These are phyloP conservation scores for Phragmatobia fuliginosa DNA, from an alignment of 2,888 invertebrate genomes.

Conservation along the genomic window DNA sequence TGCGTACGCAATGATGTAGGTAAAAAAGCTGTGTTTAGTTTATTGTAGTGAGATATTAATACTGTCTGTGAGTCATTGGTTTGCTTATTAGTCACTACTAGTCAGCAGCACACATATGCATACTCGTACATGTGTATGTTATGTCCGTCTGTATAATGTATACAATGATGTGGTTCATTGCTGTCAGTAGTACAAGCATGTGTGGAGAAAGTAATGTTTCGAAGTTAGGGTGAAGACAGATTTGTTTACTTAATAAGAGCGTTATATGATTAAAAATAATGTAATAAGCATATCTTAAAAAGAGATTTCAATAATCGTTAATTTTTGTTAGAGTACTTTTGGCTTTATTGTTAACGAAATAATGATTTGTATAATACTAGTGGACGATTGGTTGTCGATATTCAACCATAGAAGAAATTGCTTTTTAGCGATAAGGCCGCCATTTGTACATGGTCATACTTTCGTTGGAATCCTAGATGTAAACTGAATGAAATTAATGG, in stretches of 20 bases:
- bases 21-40: constrained; percentile 26
- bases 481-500: too few species aligned
- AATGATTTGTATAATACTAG: not conserved
- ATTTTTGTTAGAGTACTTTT: not conserved
- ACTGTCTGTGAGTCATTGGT: constrained; percentile 38
- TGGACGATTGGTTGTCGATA: too few species aligned
- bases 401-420: too few species aligned
- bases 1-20: constrained; percentile 23
- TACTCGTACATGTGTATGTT: not conserved
- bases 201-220: not conserved
- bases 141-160: not conserved
- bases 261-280: not conserved
- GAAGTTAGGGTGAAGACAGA: not conserved
- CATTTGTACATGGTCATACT: too few species aligned
- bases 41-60: constrained; percentile 23
- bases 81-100: constrained; percentile 38
- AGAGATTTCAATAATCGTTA: not conserved
- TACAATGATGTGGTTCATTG: not conserved
- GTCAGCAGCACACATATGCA: too few species aligned
- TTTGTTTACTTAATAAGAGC: not conserved
- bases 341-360: not conserved
- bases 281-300: too few species aligned
- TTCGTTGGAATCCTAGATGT: too few species aligned
- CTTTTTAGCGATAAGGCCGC: too few species aligned
- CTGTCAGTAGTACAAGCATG: not conserved